Evolutionary conservation across 1,140 invertebrate genomes (phyloP), one percentile per base, ranked within the genome.

Genomic region (Calephelis virginiensis): DNA sequence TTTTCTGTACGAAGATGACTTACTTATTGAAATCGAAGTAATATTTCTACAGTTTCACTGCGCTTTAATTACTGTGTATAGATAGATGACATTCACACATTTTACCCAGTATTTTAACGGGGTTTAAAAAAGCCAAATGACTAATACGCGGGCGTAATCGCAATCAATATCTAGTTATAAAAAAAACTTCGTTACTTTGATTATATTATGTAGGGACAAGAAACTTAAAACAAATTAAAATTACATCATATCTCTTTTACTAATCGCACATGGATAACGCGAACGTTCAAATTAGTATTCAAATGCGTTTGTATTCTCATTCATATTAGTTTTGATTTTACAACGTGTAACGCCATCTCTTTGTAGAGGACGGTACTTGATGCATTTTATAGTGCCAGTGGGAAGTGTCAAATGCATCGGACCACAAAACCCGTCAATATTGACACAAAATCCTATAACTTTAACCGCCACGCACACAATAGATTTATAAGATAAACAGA

Each of bases 401-500:
- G 82, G 81, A 89, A 72, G 85, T 90, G 87, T 85, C 84, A 86
- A 88, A 87, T 88, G 80, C 79, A 85, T 82, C 76, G 77, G 66
- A 75, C 74, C 73, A 86, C 85, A 83, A 81, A 81, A 74, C 81
- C 79, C 70, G 78, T 86, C 79, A 90, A 90, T 89, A 90, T 90
- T 90, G 75, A 90, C 84, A 82, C 78, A 82, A 81, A 87, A 81
- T 82, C 85, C 87, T 83, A 90, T 87, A 86, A 87, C 86, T 89
- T 83, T 82, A 83, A 90, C 86, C 87, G 86, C 83, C 81, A 73
- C 73, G 85, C 81, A 89, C 81, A 89, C 88, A 90, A 89, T 89
- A 87, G 88, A 89, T 90, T 88, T 88, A 90, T 89, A 90, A 90
- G 83, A 88, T 88, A 90, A 90, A 90, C 85, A 80, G 77, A 83